Evolutionary conservation across 2,113 vertebrate species (phyloP).

Genomic region (Embiotoca jacksoni): DNA sequence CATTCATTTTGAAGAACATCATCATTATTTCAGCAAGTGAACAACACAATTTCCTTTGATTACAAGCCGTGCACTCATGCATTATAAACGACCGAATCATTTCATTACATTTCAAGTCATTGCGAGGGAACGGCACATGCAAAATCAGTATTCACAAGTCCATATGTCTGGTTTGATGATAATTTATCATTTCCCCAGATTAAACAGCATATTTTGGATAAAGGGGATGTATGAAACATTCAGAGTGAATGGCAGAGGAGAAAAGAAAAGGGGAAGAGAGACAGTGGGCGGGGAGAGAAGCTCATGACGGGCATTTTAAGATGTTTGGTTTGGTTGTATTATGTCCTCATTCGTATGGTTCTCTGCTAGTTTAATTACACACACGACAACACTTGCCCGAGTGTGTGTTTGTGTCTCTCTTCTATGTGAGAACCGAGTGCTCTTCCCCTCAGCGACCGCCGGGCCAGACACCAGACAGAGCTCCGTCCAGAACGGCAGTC

Average conservation of each 20-base stretch:
- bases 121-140: constrained; percentile 66
- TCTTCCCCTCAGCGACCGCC: constrained; percentile 42
- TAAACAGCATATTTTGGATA: constrained; percentile 77
- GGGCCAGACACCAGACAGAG: constrained; percentile 63
- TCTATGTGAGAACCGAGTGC: constrained; percentile 26
- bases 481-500: constrained; percentile 68
- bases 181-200: constrained; percentile 77
- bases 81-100: constrained; percentile 78
- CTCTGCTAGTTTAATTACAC: constrained; percentile 55
- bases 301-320: constrained; percentile 40
- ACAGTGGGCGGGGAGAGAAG: not conserved
- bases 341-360: constrained; percentile 35
- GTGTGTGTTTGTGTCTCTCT: constrained; percentile 15
- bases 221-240: constrained; percentile 52
- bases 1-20: constrained; percentile 78
- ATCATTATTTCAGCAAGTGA: constrained; percentile 80
- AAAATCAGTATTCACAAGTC: constrained; percentile 74
- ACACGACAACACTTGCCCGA: constrained; percentile 21
- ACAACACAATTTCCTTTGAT: constrained; percentile 81
- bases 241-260: constrained; percentile 38
- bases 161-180: constrained; percentile 78
- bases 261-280: constrained; percentile 10
- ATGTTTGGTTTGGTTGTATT: constrained; percentile 48
- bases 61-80: constrained; percentile 77
- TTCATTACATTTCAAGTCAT: constrained; percentile 76